These are phyloP conservation scores for Polypedilum vanderplanki DNA, from an alignment of 1,140 invertebrate genomes.

Conservation along the genomic window DNA sequence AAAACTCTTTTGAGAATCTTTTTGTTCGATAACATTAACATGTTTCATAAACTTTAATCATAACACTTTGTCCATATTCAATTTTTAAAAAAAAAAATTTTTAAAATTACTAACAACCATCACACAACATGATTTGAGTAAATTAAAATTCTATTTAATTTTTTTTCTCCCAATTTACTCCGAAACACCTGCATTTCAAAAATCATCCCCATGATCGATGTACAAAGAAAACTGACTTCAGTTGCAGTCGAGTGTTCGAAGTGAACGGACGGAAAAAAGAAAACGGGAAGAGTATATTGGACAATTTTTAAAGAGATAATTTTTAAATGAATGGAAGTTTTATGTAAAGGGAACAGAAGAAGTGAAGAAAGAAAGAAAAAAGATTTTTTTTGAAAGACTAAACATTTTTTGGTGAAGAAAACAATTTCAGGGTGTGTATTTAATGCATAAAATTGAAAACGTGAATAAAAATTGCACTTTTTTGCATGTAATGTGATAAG, in stretches of 20 bases:
- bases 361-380: neutral
- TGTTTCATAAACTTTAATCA: too few relatives aligned
- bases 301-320: neutral
- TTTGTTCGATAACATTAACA: too few relatives aligned
- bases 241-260: neutral
- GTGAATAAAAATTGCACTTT: neutral
- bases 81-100: too few relatives aligned
- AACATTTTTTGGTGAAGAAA: too few relatives aligned
- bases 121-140: too few relatives aligned
- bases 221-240: neutral
- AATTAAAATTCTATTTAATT: too few relatives aligned
- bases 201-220: conserved; percentile 1
- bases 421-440: neutral
- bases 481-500: neutral
- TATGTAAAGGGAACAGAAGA: neutral
- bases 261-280: conserved; percentile 1
- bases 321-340: neutral
- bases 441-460: neutral
- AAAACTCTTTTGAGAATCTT: too few relatives aligned
- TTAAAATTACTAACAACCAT: too few relatives aligned
- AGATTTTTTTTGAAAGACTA: neutral
- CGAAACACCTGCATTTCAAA: neutral
- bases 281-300: neutral
- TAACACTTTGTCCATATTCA: too few relatives aligned
- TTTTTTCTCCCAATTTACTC: too few relatives aligned